phyloP scores from a whole-genome alignment of 2,113 vertebrate genomes.

The Gadus chalcogrammus region DNA sequence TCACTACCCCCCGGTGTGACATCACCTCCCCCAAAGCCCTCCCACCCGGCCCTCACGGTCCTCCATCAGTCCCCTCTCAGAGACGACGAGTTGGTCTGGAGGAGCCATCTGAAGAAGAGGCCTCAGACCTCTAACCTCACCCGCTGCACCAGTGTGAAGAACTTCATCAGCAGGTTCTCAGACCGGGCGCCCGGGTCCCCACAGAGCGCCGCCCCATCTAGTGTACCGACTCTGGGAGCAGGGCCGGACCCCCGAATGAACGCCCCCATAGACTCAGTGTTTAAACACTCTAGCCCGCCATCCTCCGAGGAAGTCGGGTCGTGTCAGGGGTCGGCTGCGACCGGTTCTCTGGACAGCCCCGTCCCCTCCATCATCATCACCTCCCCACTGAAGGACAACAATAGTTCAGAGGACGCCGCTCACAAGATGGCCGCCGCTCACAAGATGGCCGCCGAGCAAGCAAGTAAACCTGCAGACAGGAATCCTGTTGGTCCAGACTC shows the following conservation, averaged over 20 bases:
- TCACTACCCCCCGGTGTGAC: background rate
- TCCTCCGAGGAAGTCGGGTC: background rate
- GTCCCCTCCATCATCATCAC: slow-evolving; percentile 40
- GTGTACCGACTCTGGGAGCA: background rate
- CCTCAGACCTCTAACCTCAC: slow-evolving; percentile 32
- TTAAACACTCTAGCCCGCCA: background rate
- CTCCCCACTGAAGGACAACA: slow-evolving; percentile 13
- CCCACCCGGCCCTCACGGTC: slow-evolving; percentile 18
- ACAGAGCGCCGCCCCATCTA: background rate
- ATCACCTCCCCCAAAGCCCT: slow-evolving; percentile 11
- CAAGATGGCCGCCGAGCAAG: background rate
- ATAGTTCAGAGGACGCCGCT: background rate
- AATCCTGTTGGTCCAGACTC: background rate
- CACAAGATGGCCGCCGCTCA: background rate
- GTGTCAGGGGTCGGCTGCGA: too few species aligned
- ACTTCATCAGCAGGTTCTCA: slow-evolving; percentile 69
- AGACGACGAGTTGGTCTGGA: slow-evolving; percentile 32
- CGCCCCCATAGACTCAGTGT: background rate
- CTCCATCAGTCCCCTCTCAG: slow-evolving; percentile 6
- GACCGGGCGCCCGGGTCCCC: slow-evolving; percentile 16
- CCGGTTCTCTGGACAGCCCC: background rate
- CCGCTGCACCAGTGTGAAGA: slow-evolving; percentile 58
- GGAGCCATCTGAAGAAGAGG: slow-evolving; percentile 14
- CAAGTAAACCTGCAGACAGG: background rate
- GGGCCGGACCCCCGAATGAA: background rate